A percentile compares a stretch with the other conserved stretches of the same genome.
These are phyloP conservation scores for Theretra japonica DNA, from an alignment of 2,888 invertebrate genomes.

Conservation along the genomic window DNA sequence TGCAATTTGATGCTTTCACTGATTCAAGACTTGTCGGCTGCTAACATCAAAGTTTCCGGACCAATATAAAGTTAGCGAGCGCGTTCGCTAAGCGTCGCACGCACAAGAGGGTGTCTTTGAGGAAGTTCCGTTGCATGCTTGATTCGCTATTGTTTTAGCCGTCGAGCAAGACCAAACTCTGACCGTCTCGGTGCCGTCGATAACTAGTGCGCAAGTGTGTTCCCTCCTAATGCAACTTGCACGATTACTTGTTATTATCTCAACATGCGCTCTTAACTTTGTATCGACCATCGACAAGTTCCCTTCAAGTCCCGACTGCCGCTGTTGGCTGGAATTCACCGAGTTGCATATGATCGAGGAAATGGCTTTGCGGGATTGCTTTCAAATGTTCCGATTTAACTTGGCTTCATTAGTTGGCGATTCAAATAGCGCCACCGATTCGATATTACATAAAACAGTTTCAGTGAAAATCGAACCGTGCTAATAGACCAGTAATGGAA, in stretches of 20 bases:
- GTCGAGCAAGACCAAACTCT: conserved; percentile 71
- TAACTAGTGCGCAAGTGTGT: conserved; percentile 69
- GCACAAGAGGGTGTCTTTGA: conserved; percentile 80
- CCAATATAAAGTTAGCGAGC: conserved; percentile 80
- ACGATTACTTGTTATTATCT: conserved; percentile 76
- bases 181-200: conserved; percentile 62
- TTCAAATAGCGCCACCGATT: conserved; percentile 32
- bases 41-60: conserved; percentile 73
- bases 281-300: conserved; percentile 66
- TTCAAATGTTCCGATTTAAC: conserved; percentile 44
- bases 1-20: conserved; percentile 51
- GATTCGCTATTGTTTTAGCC: conserved; percentile 81
- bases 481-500: conserved; percentile 8
- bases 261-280: conserved; percentile 70
- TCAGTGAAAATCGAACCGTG: background rate
- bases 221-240: conserved; percentile 67
- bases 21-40: conserved; percentile 54
- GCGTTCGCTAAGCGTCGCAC: conserved; percentile 76
- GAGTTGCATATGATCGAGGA: conserved; percentile 47
- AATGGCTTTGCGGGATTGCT: conserved; percentile 49
- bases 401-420: conserved; percentile 42
- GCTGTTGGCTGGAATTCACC: conserved; percentile 51
- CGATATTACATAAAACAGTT: background rate
- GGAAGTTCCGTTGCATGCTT: conserved; percentile 82
- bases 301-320: conserved; percentile 52